Evolutionary conservation across 1,140 invertebrate species (phyloP).

Genomic region (Cephus cinctus): DNA sequence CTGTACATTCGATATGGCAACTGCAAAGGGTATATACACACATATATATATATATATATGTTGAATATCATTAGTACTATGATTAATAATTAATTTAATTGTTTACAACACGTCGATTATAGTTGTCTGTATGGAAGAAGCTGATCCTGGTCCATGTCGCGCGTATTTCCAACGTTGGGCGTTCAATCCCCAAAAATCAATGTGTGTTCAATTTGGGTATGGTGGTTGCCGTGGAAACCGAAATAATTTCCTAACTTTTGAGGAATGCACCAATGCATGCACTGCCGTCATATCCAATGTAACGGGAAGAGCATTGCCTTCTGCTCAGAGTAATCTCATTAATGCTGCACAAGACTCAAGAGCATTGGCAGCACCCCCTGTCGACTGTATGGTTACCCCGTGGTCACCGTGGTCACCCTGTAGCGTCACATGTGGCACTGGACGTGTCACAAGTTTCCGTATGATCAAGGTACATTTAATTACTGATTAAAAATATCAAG

Average conservation of each 20-base stretch:
- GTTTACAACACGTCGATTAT: too few species aligned
- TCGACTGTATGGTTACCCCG: slow-evolving; percentile 67
- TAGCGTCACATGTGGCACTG: slow-evolving; percentile 69
- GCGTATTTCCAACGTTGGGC: slow-evolving; percentile 81
- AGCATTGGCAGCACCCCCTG: slow-evolving; percentile 20
- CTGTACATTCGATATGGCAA: slow-evolving; percentile 70
- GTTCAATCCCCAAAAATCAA: slow-evolving; percentile 70
- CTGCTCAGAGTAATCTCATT: not conserved
- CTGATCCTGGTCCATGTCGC: slow-evolving; percentile 77
- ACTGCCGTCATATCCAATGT: slow-evolving; percentile 1
- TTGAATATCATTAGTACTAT: too few species aligned
- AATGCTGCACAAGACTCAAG: not conserved
- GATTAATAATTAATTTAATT: too few species aligned
- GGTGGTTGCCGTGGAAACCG: slow-evolving; percentile 87
- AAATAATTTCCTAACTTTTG: slow-evolving; percentile 81
- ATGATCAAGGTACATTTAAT: slow-evolving; percentile 57
- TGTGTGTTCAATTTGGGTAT: slow-evolving; percentile 82
- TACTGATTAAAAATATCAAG: slow-evolving; percentile 33
- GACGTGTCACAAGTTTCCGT: slow-evolving; percentile 60
- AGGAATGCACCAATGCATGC: slow-evolving; percentile 78
- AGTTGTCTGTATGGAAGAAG: slow-evolving; percentile 76
- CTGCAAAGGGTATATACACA: slow-evolving; percentile 64
- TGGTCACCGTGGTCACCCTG: slow-evolving; percentile 79
- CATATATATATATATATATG: too few species aligned
- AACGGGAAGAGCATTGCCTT: not conserved